Evolutionary conservation across 2,113 vertebrate genomes (phyloP).

Genomic region (Sula dactylatra): DNA sequence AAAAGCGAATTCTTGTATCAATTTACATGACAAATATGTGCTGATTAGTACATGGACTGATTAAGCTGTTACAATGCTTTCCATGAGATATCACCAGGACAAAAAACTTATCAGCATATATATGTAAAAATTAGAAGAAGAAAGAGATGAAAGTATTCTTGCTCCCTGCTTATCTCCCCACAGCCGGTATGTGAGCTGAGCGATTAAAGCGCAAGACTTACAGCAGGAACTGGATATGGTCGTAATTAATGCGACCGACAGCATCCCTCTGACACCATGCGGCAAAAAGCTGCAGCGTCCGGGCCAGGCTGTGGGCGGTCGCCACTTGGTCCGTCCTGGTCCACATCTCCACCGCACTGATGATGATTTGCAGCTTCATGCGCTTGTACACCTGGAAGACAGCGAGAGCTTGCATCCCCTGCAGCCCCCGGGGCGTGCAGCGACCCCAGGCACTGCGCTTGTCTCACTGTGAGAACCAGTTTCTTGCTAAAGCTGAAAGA

Average conservation of each 20-base stretch:
- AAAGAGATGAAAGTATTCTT: not conserved
- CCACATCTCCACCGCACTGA: not conserved
- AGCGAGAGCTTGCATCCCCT: not conserved
- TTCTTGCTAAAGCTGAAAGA: not conserved
- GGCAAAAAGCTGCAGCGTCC: not conserved
- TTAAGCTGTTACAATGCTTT: not conserved
- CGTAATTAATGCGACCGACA: not conserved
- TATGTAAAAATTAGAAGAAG: not conserved
- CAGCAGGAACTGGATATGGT: not conserved
- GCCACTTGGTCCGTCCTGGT: not conserved
- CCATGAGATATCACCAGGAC: not conserved
- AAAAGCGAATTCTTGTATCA: not conserved
- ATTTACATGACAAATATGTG: not conserved
- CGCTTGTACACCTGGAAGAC: not conserved
- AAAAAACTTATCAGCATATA: not conserved
- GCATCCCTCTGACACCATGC: not conserved
- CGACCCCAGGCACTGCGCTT: rapidly evolving
- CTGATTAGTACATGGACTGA: not conserved
- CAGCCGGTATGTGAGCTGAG: not conserved
- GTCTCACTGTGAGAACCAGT: not conserved
- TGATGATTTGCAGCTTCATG: not conserved
- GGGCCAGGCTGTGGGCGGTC: not conserved
- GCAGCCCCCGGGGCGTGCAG: not conserved
- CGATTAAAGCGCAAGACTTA: rapidly evolving
- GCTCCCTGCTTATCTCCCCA: not conserved